phyloP scores from a whole-genome alignment of 2,888 invertebrate genomes.

The Epirrhoe tristata region DNA sequence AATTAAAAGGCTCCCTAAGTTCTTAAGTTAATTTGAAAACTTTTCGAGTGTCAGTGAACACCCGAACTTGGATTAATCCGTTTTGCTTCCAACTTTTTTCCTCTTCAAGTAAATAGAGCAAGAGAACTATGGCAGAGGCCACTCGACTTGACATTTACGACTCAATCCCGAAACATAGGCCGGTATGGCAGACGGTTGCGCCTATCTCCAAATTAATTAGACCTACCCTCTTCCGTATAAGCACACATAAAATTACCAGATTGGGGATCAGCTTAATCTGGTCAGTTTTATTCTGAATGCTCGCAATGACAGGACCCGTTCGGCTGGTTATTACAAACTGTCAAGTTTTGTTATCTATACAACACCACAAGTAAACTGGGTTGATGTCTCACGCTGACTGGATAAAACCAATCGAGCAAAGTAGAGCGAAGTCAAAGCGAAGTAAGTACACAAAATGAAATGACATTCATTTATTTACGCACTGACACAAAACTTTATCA shows the following conservation, averaged over 20 bases:
- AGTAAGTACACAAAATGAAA: too few relatives aligned
- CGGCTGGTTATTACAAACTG: conserved; percentile 73
- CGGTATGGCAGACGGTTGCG: conserved; percentile 64
- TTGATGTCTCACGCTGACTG: conserved; percentile 64
- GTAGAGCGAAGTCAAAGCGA: too few relatives aligned
- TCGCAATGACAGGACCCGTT: conserved; percentile 73
- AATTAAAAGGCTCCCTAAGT: conserved; percentile 3
- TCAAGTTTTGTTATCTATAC: conserved; percentile 74
- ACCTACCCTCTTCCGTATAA: conserved; percentile 53
- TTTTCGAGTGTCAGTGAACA: conserved; percentile 61
- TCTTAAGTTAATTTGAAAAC: conserved; percentile 60
- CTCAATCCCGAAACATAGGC: conserved; percentile 80
- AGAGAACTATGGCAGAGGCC: conserved; percentile 72
- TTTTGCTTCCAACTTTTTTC: conserved; percentile 57
- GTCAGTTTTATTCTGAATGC: conserved; percentile 66
- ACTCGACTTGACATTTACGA: conserved; percentile 83
- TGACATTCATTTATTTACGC: too few relatives aligned
- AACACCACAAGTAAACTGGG: conserved; percentile 66
- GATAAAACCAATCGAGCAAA: too few relatives aligned
- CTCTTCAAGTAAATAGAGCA: conserved; percentile 74
- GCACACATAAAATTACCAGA: conserved; percentile 28
- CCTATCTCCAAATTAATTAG: conserved; percentile 69
- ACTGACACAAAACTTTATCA: too few relatives aligned
- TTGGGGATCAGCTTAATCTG: conserved; percentile 59
- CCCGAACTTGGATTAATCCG: conserved; percentile 59